Base-by-base conservation (phyloP, 1,140 invertebrate genomes). In the Physella acuta region DNA sequence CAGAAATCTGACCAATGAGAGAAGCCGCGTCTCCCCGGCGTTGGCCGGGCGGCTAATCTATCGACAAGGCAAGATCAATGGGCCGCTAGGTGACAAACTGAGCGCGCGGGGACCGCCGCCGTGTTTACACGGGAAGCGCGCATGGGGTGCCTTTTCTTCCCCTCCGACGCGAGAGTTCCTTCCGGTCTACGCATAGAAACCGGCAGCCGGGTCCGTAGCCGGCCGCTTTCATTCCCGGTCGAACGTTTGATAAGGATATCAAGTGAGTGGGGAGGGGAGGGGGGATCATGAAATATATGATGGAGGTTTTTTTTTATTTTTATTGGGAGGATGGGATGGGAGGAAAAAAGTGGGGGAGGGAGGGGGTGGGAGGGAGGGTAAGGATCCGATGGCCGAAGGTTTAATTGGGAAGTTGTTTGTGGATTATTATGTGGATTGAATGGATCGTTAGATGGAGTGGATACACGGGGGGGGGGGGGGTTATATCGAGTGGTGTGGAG, bases 111-210 rank as follows among this genome's bases (percentile, higher is more conserved):
- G 37, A n/a, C 36, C 36, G 33, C 59, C 59, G 59, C 59, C 59
- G 39, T 61, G 59, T 61, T 61, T 61, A 61, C 59, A 61, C 36
- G 59, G 59, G 59, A 61, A 61, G 59, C 59, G 36, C 59, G 33
- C 59, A 39, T 61, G 36, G 59, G 59, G 59, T 61, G 59, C 33
- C 59, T 61, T 61, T 61, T 61, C 59, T 61, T 61, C 28, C 36
- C 36, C 59, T 61, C 59, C 20, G 59, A 37, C 59, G 59, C 59
- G 59, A 61, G 37, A 61, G 59, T 61, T 61, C 59, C 59, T 61
- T 61, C 59, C 59, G 59, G 59, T 37, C 36, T 44, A 33, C 59
- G 59, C 33, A 39, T 61, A 28, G 59, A 61, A 61, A 61, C 59
- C 59, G 59, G 59, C 59, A 61, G 17, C 59, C 36, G 26, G 59